Base-by-base conservation (phyloP, 53 echinoderm and acorn worm species). In the Hippasteria phrygiana region DNA sequence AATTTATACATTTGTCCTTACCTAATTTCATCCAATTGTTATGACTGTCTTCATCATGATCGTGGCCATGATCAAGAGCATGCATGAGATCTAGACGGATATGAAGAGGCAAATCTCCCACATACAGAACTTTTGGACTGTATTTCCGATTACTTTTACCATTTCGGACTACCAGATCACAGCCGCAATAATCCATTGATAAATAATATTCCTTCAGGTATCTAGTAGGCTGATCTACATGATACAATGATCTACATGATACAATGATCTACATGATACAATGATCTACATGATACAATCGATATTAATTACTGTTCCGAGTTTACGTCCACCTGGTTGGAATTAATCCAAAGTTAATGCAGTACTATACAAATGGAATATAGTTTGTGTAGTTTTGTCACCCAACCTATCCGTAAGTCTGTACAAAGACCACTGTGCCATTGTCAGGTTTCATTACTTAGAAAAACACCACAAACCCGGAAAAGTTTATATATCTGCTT, bases 11-110 rank as follows among this genome's bases (percentile, higher is more conserved):
- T 3, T 2, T 27, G 7, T 41, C 18, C 90, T 90, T 90, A 90
- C 90, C 90, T 13, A 90, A 55, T 0, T 42, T 48, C 27, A 24
- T 83, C 90, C 83, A 83, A n/a, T 90, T 74, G 29, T 43, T 73
- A 14, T 73, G 20, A 16, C n/a, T 40, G 73, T 73, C 43, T 43
- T 73, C 43, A 20, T 73, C 71, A 13, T 18, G 13, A 20, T 73
- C 71, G 6, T 18, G 13, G 39, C 5, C 43, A 41, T 73, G 41
- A 33, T 73, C 73, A 43, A 73, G 73, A 13, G 43, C 73, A 73
- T 43, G 28, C 42, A 73, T 73, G n/a, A 73, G 73, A 31, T 43
- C 26, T 6, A 73, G 33, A 26, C 73, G 73, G 22, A 34, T 43
- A 20, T 33, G 28, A 33, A 73, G 73, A 42, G 73, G 73, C 41